These are phyloP conservation scores for Diplodus sargus DNA, from an alignment of 2,797 vertebrate genomes.

Conservation along the genomic window DNA sequence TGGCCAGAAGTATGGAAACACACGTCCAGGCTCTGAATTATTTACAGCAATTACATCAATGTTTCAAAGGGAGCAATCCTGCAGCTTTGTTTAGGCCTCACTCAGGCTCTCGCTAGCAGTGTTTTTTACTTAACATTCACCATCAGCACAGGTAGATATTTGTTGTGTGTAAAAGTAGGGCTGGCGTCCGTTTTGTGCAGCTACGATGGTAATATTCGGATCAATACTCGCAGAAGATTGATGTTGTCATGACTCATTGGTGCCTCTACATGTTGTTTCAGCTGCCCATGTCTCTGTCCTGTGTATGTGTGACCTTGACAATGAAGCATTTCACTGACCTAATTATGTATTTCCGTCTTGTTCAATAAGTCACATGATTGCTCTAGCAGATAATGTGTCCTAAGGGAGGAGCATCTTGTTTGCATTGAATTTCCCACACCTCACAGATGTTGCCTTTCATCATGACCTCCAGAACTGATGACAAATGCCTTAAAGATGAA, in stretches of 20 bases:
- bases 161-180: conserved; percentile 20
- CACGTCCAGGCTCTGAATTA: conserved; percentile 68
- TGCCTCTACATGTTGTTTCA: conserved; percentile 23
- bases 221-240: conserved; percentile 45
- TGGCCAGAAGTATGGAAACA: conserved; percentile 48
- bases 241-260: conserved; percentile 48
- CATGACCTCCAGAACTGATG: conserved; percentile 54
- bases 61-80: conserved; percentile 59
- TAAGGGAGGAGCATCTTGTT: conserved; percentile 28
- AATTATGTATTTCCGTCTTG: conserved; percentile 59
- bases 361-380: conserved; percentile 56
- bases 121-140: not conserved
- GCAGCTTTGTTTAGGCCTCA: conserved; percentile 55
- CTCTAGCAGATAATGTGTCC: conserved; percentile 34
- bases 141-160: not conserved
- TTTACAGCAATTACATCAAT: conserved; percentile 72
- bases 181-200: not conserved
- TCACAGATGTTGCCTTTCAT: conserved; percentile 57
- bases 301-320: conserved; percentile 61
- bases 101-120: not conserved
- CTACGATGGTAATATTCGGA: conserved; percentile 17
- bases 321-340: conserved; percentile 57
- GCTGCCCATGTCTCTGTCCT: conserved; percentile 30
- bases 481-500: conserved; percentile 43
- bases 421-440: conserved; percentile 33